Evolutionary conservation across 2,113 vertebrate genomes (phyloP).

Genomic region (Arenaria interpres): DNA sequence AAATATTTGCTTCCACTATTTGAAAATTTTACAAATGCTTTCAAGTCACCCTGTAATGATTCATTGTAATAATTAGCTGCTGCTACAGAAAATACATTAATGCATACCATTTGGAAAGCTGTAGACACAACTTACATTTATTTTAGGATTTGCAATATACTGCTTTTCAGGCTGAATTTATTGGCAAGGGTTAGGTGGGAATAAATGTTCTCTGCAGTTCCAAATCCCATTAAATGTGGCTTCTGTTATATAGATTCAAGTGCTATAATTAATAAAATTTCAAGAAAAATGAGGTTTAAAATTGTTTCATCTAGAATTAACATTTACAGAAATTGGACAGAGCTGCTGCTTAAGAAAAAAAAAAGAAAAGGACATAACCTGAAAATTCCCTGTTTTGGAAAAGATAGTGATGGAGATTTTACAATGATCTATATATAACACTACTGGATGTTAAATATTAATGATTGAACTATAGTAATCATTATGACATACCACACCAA

Average conservation of each 20-base stretch:
- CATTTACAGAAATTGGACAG: neutral
- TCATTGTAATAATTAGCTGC: conserved; percentile 43
- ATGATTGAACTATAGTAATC: neutral
- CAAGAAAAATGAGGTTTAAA: conserved; percentile 1
- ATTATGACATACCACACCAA: neutral
- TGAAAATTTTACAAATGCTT: conserved; percentile 30
- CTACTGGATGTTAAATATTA: neutral
- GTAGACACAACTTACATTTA: conserved; percentile 49
- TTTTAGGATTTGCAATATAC: conserved; percentile 44
- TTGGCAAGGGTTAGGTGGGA: conserved; percentile 40
- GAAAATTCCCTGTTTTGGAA: neutral
- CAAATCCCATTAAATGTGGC: conserved; percentile 25
- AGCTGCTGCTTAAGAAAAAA: neutral
- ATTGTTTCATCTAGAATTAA: neutral
- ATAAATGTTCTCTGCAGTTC: conserved; percentile 50
- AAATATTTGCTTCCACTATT: conserved; percentile 7
- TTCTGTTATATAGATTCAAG: conserved; percentile 33
- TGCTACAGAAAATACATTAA: conserved; percentile 22
- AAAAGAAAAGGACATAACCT: neutral
- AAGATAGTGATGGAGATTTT: neutral
- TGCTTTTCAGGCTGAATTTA: conserved; percentile 42
- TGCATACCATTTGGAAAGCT: conserved; percentile 28
- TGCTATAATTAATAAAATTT: conserved; percentile 46
- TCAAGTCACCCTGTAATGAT: neutral
- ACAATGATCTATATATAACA: neutral